These are phyloP conservation scores for Pygocentrus nattereri DNA, from an alignment of 2,797 vertebrate genomes.

Conservation along the genomic window DNA sequence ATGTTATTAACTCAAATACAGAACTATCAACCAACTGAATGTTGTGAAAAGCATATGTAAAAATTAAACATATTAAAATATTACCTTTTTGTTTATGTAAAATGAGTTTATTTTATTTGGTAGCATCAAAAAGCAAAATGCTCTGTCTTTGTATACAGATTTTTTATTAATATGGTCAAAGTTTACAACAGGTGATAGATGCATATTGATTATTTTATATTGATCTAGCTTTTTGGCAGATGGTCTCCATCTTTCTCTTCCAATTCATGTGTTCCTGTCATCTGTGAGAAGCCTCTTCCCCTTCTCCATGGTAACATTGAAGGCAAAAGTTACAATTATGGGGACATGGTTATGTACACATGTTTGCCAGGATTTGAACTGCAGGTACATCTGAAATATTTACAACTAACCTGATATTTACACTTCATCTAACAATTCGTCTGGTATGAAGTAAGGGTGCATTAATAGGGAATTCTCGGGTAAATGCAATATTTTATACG, in stretches of 20 bases:
- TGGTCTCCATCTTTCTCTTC: conserved; percentile 88
- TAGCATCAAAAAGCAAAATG: not conserved
- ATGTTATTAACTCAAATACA: too few relatives aligned
- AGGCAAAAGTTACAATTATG: conserved; percentile 85
- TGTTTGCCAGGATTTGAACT: conserved; percentile 90
- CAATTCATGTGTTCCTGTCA: conserved; percentile 83
- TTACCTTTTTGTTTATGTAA: not conserved
- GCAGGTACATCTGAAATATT: conserved; percentile 78
- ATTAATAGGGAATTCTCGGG: too few relatives aligned
- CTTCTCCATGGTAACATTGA: conserved; percentile 82
- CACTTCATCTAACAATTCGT: too few relatives aligned
- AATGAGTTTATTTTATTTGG: not conserved
- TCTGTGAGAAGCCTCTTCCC: conserved; percentile 84
- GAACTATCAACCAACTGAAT: too few relatives aligned
- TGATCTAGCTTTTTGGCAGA: conserved; percentile 80
- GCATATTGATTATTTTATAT: conserved; percentile 36
- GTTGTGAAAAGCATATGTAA: too few relatives aligned
- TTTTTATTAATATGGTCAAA: not conserved
- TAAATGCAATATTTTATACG: too few relatives aligned
- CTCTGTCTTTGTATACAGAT: not conserved
- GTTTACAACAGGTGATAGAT: not conserved
- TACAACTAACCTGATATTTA: not conserved
- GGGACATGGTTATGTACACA: conserved; percentile 83
- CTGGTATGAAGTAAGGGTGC: too few relatives aligned
- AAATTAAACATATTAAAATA: too few relatives aligned